These are phyloP conservation scores for Dromius quadrimaculatus DNA, from an alignment of 2,888 invertebrate genomes.

Conservation along the genomic window DNA sequence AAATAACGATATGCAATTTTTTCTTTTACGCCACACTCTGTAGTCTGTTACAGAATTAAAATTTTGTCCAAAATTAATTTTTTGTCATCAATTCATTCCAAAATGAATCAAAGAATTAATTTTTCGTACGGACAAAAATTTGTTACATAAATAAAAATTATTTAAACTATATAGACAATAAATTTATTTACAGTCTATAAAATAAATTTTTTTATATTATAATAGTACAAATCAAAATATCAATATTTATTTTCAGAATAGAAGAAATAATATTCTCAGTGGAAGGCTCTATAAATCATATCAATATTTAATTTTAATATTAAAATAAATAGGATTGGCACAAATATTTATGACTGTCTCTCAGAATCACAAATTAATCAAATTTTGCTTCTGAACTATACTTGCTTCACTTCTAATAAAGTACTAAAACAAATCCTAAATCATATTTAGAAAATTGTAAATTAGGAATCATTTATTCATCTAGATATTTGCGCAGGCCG, in stretches of 20 bases:
- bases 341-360: neutral
- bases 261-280: neutral
- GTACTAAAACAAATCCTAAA: conserved; percentile 5
- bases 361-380: neutral
- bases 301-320: conserved; percentile 7
- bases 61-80: too few species aligned
- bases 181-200: conserved; percentile 8
- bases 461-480: conserved; percentile 17
- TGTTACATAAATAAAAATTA: conserved; percentile 22
- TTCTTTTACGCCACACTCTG: too few species aligned
- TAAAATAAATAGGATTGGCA: neutral
- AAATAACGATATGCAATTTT: too few species aligned
- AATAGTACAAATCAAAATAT: conserved; percentile 22
- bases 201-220: neutral
- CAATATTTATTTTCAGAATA: conserved; percentile 19
- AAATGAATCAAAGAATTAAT: neutral
- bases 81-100: too few species aligned
- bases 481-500: conserved; percentile 28
- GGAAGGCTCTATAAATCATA: conserved; percentile 21
- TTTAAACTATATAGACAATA: conserved; percentile 30
- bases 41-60: too few species aligned
- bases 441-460: conserved; percentile 16
- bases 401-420: conserved; percentile 46
- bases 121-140: conserved; percentile 2
- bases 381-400: neutral